Evolutionary conservation across 2,113 vertebrate species (phyloP).

Genomic region (Epinephelus cyanopodus): DNA sequence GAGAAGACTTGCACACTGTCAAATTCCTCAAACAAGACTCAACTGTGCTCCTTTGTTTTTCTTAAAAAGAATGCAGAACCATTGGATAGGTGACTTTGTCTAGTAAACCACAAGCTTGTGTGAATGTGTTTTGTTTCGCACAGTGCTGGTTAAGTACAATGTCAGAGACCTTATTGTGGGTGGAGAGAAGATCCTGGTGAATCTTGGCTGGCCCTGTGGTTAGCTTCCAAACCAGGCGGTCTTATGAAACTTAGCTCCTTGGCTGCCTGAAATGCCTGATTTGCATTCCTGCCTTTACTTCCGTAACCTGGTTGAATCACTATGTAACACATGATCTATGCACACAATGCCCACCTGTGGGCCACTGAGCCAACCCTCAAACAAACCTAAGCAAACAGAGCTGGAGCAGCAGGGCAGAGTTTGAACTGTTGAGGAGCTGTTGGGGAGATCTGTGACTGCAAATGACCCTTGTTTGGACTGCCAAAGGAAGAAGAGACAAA

Average conservation of each 20-base stretch:
- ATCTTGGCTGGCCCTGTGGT: conserved; percentile 25
- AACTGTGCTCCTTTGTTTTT: background rate
- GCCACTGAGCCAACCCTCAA: too few relatives aligned
- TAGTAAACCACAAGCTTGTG: conserved; percentile 8
- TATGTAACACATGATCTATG: too few relatives aligned
- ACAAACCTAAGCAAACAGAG: too few relatives aligned
- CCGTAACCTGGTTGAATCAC: too few relatives aligned
- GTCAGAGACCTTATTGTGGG: conserved; percentile 28
- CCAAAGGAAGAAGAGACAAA: too few relatives aligned
- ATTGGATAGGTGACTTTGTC: background rate
- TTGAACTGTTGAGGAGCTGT: too few relatives aligned
- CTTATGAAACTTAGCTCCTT: conserved; percentile 27
- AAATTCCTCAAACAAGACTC: conserved; percentile 31
- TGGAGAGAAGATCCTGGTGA: conserved; percentile 33
- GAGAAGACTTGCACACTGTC: background rate
- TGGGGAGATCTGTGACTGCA: too few relatives aligned
- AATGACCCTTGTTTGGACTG: too few relatives aligned
- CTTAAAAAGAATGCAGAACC: background rate
- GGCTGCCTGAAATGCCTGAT: too few relatives aligned
- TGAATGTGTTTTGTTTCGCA: conserved; percentile 8
- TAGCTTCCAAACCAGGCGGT: background rate
- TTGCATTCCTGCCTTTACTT: too few relatives aligned
- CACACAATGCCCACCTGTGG: too few relatives aligned
- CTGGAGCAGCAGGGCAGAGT: too few relatives aligned
- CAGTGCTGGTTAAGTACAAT: background rate